Evolutionary conservation across 1,140 invertebrate species (phyloP).

Genomic region (Ctenoplectra terminalis): DNA sequence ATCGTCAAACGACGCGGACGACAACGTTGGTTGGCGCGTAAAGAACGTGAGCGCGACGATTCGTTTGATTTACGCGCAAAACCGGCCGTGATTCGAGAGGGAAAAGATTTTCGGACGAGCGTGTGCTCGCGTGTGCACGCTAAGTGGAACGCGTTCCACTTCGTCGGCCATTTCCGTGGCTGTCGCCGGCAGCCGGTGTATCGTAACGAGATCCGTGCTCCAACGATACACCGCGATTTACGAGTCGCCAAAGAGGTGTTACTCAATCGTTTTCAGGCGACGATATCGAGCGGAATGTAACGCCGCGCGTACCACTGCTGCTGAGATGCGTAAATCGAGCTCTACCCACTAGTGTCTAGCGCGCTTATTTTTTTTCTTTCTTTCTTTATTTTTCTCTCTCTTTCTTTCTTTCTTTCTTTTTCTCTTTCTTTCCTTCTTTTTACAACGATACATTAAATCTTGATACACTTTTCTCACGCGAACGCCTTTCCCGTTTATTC

Average conservation of each 20-base stretch:
- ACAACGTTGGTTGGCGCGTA: background rate
- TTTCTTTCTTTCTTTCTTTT: background rate
- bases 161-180: slow-evolving; percentile 1
- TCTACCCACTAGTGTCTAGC: background rate
- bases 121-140: background rate
- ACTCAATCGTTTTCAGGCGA: slow-evolving; percentile 2
- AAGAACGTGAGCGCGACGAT: background rate
- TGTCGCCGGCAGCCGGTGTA: slow-evolving; percentile 4
- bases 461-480: slow-evolving; percentile 16
- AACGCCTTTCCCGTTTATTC: background rate
- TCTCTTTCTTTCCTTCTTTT: background rate
- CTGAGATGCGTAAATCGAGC: background rate
- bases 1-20: slow-evolving; percentile 31
- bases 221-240: slow-evolving; percentile 21
- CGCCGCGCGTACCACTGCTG: background rate
- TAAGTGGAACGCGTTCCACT: slow-evolving; percentile 42
- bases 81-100: background rate
- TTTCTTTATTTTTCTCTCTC: too few species aligned
- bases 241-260: background rate
- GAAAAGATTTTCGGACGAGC: slow-evolving; percentile 1
- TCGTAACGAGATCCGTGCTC: background rate
- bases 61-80: slow-evolving; percentile 50
- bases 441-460: background rate
- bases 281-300: slow-evolving; percentile 1
- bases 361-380: too few species aligned